These are phyloP conservation scores for Cotesia vestalis DNA, from an alignment of 1,140 invertebrate species.

Conservation along the genomic window DNA sequence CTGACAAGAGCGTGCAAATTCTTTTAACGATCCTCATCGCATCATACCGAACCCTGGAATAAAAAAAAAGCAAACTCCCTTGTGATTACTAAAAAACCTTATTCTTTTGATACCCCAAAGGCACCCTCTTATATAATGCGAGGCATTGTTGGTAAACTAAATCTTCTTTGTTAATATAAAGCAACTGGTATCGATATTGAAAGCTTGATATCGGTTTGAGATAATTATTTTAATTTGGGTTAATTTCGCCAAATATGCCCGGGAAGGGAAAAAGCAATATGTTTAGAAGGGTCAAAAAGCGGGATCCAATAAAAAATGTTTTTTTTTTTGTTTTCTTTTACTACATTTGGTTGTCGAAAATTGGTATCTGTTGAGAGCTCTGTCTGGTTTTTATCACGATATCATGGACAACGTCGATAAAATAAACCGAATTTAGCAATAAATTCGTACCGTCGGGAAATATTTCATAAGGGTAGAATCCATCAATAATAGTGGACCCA, in stretches of 20 bases:
- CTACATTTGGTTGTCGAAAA: neutral
- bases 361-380: slow-evolving; percentile 45
- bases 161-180: slow-evolving; percentile 14
- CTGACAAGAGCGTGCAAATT: slow-evolving; percentile 62
- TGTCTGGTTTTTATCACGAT: slow-evolving; percentile 52
- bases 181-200: neutral
- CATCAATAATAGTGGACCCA: slow-evolving; percentile 60
- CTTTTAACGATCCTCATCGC: slow-evolving; percentile 59
- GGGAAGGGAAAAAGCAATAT: too few species aligned
- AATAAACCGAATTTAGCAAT: slow-evolving; percentile 63
- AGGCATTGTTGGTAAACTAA: slow-evolving; percentile 1
- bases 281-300: too few species aligned
- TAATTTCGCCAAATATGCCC: neutral
- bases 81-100: neutral
- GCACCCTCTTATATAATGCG: slow-evolving; percentile 20
- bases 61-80: slow-evolving; percentile 43
- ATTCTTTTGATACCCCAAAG: slow-evolving; percentile 28
- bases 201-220: neutral
- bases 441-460: slow-evolving; percentile 64
- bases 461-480: slow-evolving; percentile 68
- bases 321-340: slow-evolving; percentile 1
- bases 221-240: neutral
- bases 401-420: slow-evolving; percentile 66
- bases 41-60: slow-evolving; percentile 43
- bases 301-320: neutral